These are phyloP conservation scores for Drepana falcataria DNA, from an alignment of 2,888 invertebrate genomes.

Conservation along the genomic window DNA sequence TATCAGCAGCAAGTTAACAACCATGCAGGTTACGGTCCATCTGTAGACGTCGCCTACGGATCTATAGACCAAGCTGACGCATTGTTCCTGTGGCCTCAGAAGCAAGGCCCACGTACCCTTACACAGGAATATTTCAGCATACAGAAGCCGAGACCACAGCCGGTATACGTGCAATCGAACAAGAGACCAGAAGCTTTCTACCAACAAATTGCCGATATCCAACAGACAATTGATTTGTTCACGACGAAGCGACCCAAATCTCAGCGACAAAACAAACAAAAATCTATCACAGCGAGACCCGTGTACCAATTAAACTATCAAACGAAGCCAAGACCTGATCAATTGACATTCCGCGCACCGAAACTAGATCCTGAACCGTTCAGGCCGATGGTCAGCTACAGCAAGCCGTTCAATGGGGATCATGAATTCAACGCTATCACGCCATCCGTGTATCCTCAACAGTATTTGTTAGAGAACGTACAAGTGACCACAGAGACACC, in stretches of 20 bases:
- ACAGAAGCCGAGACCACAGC: conserved; percentile 62
- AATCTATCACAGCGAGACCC: conserved; percentile 77
- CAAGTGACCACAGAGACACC: conserved; percentile 75
- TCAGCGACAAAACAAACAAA: conserved; percentile 65
- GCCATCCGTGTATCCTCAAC: conserved; percentile 62
- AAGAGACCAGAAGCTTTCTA: conserved; percentile 78
- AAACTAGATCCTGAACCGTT: conserved; percentile 80
- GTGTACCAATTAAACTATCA: conserved; percentile 86
- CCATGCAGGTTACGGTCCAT: conserved; percentile 54
- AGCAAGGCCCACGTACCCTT: conserved; percentile 70
- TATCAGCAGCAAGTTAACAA: conserved; percentile 48
- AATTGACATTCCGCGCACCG: conserved; percentile 67
- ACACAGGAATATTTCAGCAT: conserved; percentile 77
- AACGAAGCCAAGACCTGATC: conserved; percentile 71
- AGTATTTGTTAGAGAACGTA: conserved; percentile 65
- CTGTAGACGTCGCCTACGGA: conserved; percentile 66
- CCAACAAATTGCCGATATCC: conserved; percentile 82
- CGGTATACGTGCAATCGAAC: conserved; percentile 57
- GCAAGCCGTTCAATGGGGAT: conserved; percentile 67
- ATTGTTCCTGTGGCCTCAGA: conserved; percentile 71
- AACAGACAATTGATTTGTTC: conserved; percentile 82
- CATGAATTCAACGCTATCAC: conserved; percentile 67
- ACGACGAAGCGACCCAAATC: conserved; percentile 77
- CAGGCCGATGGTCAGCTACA: conserved; percentile 81
- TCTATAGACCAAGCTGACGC: conserved; percentile 67